Percentiles rank a stretch among this genome's conserved stretches.
phyloP scores from a whole-genome alignment of 2,797 vertebrate species.

The Bryconaethiops microstoma region DNA sequence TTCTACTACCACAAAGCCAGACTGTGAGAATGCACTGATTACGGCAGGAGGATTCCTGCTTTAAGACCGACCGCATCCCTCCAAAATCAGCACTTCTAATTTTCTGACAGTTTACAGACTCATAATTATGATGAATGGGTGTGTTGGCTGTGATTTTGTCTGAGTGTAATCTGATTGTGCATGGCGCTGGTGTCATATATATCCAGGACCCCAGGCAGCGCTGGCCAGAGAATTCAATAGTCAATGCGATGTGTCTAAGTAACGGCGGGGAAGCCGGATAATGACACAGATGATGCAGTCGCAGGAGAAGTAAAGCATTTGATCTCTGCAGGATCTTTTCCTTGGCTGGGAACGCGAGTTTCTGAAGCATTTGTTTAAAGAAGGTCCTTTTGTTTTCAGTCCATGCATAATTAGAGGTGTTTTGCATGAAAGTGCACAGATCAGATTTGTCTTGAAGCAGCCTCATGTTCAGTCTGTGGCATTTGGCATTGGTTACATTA shows the following conservation, averaged over 20 bases:
- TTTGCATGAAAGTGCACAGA: not conserved
- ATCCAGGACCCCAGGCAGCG: conserved; percentile 25
- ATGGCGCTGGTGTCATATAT: conserved; percentile 7
- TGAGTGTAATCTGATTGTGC: conserved; percentile 26
- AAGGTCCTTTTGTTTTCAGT: not conserved
- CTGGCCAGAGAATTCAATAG: conserved; percentile 27
- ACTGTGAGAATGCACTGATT: not conserved
- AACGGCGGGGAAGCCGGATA: conserved; percentile 18
- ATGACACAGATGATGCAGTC: conserved; percentile 29
- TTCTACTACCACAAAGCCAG: not conserved
- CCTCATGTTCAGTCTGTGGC: conserved; percentile 12
- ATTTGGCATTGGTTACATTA: not conserved
- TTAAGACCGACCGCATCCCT: not conserved
- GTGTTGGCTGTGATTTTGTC: conserved; percentile 11
- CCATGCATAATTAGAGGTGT: not conserved
- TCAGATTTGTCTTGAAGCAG: not conserved
- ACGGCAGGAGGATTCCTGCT: conserved; percentile 1
- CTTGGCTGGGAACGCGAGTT: not conserved
- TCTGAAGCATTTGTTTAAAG: not conserved
- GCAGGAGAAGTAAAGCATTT: conserved; percentile 19
- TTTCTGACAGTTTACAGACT: conserved; percentile 20
- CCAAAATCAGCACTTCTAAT: conserved; percentile 12
- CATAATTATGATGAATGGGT: conserved; percentile 44
- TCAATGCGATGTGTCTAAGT: conserved; percentile 32
- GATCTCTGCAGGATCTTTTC: conserved; percentile 34